Percentiles rank a stretch among this genome's conserved stretches.
Conservation (phyloP, 2,797 vertebrate genomes). For the Pangasius larnaudii region DNA sequence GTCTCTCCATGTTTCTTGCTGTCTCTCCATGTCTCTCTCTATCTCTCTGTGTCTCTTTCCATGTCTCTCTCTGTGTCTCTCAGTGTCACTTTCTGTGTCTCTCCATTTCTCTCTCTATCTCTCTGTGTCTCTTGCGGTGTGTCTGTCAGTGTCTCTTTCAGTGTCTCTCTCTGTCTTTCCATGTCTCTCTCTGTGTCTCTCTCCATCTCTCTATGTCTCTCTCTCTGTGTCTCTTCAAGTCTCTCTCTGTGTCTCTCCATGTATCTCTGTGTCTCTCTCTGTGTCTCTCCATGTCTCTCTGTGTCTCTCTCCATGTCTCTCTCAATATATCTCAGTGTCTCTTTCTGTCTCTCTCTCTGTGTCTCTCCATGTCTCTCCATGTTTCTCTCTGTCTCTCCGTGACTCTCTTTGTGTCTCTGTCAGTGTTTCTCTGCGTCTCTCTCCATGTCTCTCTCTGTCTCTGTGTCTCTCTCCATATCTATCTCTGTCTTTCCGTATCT, state of each 20-base stretch:
- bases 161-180: not conserved
- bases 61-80: not conserved
- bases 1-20: not conserved
- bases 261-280: not conserved
- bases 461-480: too few relatives aligned
- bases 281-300: not conserved
- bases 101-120: not conserved
- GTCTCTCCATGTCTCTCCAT: too few relatives aligned
- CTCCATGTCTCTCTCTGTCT: too few relatives aligned
- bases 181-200: not conserved
- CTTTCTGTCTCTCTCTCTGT: too few relatives aligned
- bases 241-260: not conserved
- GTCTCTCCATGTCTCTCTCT: too few relatives aligned
- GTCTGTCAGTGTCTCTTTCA: not conserved
- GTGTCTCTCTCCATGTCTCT: too few relatives aligned
- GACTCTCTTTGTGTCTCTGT: too few relatives aligned
- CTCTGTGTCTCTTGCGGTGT: not conserved
- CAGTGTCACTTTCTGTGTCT: fast-evolving
- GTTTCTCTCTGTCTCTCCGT: too few relatives aligned
- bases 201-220: not conserved
- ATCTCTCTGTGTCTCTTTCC: not conserved
- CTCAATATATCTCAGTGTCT: too few relatives aligned
- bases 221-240: not conserved
- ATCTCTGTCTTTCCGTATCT: too few relatives aligned
- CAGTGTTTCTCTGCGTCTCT: too few relatives aligned